phyloP scores from a whole-genome alignment of 2,797 vertebrate species.

The Nasua narica region DNA sequence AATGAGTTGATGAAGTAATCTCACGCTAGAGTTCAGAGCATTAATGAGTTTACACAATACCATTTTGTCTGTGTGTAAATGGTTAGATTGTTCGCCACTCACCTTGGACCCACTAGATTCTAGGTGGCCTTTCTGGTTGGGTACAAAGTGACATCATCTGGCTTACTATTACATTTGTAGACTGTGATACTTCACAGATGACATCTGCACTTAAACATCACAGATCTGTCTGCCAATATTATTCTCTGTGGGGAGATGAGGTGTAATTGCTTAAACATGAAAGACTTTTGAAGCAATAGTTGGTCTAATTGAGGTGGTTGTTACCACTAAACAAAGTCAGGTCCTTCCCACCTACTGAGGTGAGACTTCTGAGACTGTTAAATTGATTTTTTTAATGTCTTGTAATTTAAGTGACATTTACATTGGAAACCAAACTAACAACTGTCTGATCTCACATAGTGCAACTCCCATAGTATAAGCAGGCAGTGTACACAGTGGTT shows the following conservation, averaged over 20 bases:
- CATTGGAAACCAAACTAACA: neutral
- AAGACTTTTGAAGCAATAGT: conserved; percentile 33
- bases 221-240: conserved; percentile 51
- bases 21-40: conserved; percentile 54
- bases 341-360: neutral
- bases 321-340: conserved; percentile 40
- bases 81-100: conserved; percentile 49
- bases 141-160: conserved; percentile 71
- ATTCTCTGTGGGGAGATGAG: conserved; percentile 61
- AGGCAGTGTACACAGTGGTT: neutral
- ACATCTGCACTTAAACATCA: conserved; percentile 53
- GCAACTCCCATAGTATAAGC: neutral
- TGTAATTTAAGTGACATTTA: neutral
- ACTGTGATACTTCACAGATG: conserved; percentile 63
- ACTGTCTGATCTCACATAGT: neutral
- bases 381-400: neutral
- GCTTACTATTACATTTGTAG: conserved; percentile 58
- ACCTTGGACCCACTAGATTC: conserved; percentile 17
- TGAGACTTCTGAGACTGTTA: neutral
- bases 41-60: conserved; percentile 66
- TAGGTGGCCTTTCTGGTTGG: conserved; percentile 67
- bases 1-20: conserved; percentile 73
- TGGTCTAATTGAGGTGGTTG: conserved; percentile 19
- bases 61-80: conserved; percentile 59
- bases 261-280: conserved; percentile 23